These are phyloP conservation scores for Tetrapedia diversipes DNA, from an alignment of 2,888 invertebrate genomes.

Conservation along the genomic window DNA sequence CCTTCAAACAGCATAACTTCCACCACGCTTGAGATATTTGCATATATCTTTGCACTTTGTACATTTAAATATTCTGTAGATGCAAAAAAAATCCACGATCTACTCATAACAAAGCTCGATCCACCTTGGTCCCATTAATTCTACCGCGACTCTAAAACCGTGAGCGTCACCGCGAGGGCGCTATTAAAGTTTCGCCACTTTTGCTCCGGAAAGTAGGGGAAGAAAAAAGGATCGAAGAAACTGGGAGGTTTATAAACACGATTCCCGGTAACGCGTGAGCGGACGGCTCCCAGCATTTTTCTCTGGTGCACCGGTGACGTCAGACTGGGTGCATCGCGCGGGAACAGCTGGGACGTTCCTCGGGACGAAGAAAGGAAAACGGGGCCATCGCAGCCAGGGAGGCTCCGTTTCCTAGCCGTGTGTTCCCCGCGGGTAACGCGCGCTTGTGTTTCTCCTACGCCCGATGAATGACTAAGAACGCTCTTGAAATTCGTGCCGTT, in stretches of 20 bases:
- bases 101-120: too few relatives aligned
- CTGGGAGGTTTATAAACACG: conserved; percentile 26
- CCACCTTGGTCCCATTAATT: too few relatives aligned
- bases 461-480: conserved; percentile 68
- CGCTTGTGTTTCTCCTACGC: conserved; percentile 20
- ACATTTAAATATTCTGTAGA: too few relatives aligned
- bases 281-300: conserved; percentile 17
- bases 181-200: neutral
- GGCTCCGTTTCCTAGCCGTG: conserved; percentile 39
- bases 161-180: too few relatives aligned
- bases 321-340: conserved; percentile 41
- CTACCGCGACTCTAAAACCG: too few relatives aligned
- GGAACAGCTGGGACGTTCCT: conserved; percentile 47
- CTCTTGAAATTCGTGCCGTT: conserved; percentile 63
- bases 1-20: too few relatives aligned
- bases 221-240: neutral
- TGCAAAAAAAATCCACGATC: too few relatives aligned
- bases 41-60: too few relatives aligned
- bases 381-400: conserved; percentile 35
- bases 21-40: too few relatives aligned
- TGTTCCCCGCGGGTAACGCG: conserved; percentile 5
- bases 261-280: conserved; percentile 31
- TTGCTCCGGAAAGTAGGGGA: neutral
- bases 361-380: conserved; percentile 48
- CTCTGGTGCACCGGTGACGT: conserved; percentile 58